These are phyloP conservation scores for Pachypanchax playfairii DNA, from an alignment of 2,113 vertebrate species.

Conservation along the genomic window DNA sequence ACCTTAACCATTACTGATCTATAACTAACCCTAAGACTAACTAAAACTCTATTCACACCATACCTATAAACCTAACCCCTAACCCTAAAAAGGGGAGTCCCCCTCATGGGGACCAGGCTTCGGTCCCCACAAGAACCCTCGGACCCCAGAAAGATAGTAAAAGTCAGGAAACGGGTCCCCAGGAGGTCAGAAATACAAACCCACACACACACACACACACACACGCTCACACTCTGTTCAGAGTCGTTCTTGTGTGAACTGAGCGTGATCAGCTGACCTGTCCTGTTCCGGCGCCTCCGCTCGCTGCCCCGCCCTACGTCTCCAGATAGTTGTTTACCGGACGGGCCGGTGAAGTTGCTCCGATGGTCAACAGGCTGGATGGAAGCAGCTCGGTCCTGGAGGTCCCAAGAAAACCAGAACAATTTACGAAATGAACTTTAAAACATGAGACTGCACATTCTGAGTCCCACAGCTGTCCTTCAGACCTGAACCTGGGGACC, in stretches of 20 bases:
- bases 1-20: too few species aligned
- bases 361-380: conserved; percentile 8
- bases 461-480: background rate
- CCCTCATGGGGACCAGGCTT: too few species aligned
- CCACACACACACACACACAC: too few species aligned
- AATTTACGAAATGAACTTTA: background rate
- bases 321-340: background rate
- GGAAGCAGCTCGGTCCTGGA: conserved; percentile 29
- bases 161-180: too few species aligned
- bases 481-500: conserved; percentile 40
- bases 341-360: background rate
- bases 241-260: conserved; percentile 19
- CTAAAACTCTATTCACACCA: too few species aligned
- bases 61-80: too few species aligned
- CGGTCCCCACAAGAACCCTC: too few species aligned
- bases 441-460: background rate
- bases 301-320: conserved; percentile 10
- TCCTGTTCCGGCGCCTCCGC: conserved; percentile 4
- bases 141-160: too few species aligned
- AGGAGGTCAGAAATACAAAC: too few species aligned
- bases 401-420: background rate
- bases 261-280: background rate
- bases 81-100: too few species aligned
- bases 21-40: too few species aligned
- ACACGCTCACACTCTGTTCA: background rate